A percentile compares a stretch with the other conserved stretches of the same genome.
These are phyloP conservation scores for Catharus minimus DNA, from an alignment of 2,113 vertebrate species.

Conservation along the genomic window DNA sequence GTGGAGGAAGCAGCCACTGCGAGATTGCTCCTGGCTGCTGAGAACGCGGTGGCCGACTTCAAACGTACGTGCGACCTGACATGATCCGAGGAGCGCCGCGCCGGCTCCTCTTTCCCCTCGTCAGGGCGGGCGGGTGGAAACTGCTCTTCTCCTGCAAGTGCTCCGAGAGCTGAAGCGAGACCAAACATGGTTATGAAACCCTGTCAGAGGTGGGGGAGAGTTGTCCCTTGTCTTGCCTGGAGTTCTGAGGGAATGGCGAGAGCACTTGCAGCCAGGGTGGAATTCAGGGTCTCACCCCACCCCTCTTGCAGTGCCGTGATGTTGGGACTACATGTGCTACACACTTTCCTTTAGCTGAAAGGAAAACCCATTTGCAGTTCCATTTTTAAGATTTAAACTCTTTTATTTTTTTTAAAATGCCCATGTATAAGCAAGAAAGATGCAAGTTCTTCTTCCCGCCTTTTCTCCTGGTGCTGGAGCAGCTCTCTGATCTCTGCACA, in stretches of 20 bases:
- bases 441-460: background rate
- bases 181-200: background rate
- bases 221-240: background rate
- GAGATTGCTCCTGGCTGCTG: background rate
- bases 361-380: background rate
- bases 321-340: rapidly evolving
- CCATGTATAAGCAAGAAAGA: background rate
- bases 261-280: rapidly evolving
- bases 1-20: conserved; percentile 15
- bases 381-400: background rate
- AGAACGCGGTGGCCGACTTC: background rate
- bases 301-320: background rate
- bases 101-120: background rate
- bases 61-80: conserved; percentile 59
- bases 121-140: background rate
- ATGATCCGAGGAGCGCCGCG: background rate
- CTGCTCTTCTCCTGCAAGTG: background rate
- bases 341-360: background rate
- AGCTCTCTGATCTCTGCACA: background rate
- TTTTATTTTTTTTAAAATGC: background rate
- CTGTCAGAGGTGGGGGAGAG: background rate
- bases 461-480: background rate
- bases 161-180: background rate
- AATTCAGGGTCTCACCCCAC: background rate
- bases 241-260: background rate